phyloP scores from a whole-genome alignment of 2,113 vertebrate species.

The Leptodactylus fuscus region DNA sequence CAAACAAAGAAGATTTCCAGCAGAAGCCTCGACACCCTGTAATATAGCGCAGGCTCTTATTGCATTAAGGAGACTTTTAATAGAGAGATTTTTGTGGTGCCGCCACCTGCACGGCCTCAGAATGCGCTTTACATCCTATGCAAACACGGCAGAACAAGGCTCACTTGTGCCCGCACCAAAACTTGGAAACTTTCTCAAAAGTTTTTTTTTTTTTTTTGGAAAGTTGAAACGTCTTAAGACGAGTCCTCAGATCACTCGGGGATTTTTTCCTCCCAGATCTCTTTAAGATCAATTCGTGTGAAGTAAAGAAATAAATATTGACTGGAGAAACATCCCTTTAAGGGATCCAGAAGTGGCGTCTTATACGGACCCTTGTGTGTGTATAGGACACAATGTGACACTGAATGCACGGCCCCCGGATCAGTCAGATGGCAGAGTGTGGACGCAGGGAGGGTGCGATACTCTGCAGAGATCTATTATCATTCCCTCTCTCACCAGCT shows the following conservation, averaged over 20 bases:
- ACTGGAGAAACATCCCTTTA: neutral
- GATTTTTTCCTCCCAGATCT: neutral
- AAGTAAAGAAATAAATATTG: neutral
- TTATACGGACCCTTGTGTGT: no score
- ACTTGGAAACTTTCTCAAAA: neutral
- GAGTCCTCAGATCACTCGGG: neutral
- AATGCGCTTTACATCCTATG: neutral
- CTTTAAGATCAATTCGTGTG: neutral
- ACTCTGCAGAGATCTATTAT: neutral
- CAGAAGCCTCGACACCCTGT: neutral
- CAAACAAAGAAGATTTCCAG: conserved; percentile 48
- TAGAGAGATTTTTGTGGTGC: conserved; percentile 53
- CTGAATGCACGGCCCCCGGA: no score
- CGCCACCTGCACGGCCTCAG: conserved; percentile 44
- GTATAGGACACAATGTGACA: no score
- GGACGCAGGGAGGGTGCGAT: neutral
- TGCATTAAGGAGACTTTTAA: conserved; percentile 42
- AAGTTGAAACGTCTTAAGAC: conserved; percentile 40
- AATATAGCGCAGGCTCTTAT: conserved; percentile 29
- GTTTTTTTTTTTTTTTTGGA: conserved; percentile 12
- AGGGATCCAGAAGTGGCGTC: neutral
- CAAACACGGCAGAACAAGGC: conserved; percentile 46
- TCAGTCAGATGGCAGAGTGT: neutral
- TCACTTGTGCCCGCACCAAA: conserved; percentile 7
- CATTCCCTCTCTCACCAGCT: neutral